A percentile compares a stretch with the other conserved stretches of the same genome.
These are phyloP conservation scores for Lasioglossum calceatum DNA, from an alignment of 2,888 invertebrate species.

Conservation along the genomic window DNA sequence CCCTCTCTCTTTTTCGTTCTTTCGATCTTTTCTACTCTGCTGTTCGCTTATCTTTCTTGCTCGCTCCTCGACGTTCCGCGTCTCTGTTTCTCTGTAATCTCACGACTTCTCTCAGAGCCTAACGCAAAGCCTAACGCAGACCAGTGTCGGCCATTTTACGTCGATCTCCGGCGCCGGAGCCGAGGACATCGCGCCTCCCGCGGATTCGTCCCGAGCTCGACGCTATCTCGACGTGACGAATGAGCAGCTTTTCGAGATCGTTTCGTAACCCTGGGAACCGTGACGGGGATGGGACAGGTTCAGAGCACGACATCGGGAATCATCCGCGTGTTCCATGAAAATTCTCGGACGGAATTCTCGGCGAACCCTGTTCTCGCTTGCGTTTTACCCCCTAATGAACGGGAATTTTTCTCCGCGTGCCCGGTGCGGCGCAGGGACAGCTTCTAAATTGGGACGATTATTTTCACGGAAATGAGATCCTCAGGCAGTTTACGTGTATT, in stretches of 20 bases:
- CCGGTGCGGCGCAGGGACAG: not conserved
- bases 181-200: slow-evolving; percentile 49
- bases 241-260: slow-evolving; percentile 60
- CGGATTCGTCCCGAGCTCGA: slow-evolving; percentile 51
- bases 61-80: not conserved
- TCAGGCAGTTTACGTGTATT: not conserved
- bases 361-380: not conserved
- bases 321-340: slow-evolving; percentile 32
- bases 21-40: not conserved
- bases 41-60: not conserved
- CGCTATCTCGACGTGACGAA: slow-evolving; percentile 68
- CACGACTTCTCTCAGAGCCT: not conserved
- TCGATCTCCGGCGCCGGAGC: slow-evolving; percentile 48
- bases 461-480: slow-evolving; percentile 6
- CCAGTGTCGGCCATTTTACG: slow-evolving; percentile 42
- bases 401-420: not conserved
- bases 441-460: slow-evolving; percentile 16
- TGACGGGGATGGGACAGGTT: not conserved
- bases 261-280: slow-evolving; percentile 28
- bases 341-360: slow-evolving; percentile 43
- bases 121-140: not conserved
- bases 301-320: slow-evolving; percentile 34
- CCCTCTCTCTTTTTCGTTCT: not conserved
- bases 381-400: not conserved
- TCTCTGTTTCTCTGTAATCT: slow-evolving; percentile 38